Evolutionary conservation across 92 coral and sea anemone genomes (phyloP).

Genomic region (Parazoanthus darwini): DNA sequence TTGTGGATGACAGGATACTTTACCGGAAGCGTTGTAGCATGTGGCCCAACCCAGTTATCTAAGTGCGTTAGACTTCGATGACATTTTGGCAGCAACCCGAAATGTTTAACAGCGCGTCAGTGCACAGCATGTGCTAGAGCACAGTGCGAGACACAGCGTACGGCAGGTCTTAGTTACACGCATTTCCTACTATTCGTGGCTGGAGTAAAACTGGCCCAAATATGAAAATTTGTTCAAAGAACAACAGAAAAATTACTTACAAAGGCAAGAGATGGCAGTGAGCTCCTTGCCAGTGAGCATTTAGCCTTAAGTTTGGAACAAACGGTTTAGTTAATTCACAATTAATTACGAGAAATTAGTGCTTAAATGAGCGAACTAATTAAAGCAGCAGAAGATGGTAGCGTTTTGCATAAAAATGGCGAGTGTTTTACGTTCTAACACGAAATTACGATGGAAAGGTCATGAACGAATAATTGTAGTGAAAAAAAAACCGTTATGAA

Average conservation of each 20-base stretch:
- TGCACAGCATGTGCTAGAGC: too few species aligned
- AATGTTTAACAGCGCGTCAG: too few species aligned
- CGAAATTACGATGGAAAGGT: background rate
- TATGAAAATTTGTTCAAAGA: slow-evolving; percentile 19
- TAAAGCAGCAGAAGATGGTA: background rate
- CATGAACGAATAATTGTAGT: background rate
- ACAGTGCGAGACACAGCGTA: background rate
- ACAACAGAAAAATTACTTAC: slow-evolving; percentile 20
- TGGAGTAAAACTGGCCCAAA: slow-evolving; percentile 49
- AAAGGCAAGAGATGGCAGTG: slow-evolving; percentile 33
- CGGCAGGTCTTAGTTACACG: background rate
- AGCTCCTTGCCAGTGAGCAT: slow-evolving; percentile 44
- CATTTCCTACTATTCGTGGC: background rate
- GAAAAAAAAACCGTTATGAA: background rate
- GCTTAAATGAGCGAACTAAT: background rate
- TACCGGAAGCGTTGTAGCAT: background rate
- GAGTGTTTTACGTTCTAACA: background rate
- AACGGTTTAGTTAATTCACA: background rate
- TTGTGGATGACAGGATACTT: background rate
- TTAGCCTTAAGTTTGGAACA: slow-evolving; percentile 37
- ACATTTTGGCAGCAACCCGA: too few species aligned
- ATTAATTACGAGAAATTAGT: background rate
- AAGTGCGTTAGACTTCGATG: too few species aligned
- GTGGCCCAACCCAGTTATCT: too few species aligned
- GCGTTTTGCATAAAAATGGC: background rate